Base-by-base conservation (phyloP, 1,140 invertebrate species). In the Lepidurus packardi region DNA sequence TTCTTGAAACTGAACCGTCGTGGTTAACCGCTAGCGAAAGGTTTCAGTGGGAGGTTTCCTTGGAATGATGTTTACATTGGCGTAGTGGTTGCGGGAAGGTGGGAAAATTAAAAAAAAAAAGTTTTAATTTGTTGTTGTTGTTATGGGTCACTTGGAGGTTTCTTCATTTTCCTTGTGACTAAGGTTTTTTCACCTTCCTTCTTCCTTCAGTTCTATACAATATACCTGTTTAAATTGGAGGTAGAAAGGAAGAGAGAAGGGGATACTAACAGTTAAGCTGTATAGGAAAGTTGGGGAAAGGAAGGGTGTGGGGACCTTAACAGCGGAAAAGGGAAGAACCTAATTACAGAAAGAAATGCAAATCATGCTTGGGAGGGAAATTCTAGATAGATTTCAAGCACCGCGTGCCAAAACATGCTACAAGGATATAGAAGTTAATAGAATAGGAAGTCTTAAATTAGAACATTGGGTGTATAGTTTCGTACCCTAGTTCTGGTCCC, bases 261-360 rank as follows among this genome's bases (percentile, higher is more conserved):
- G 21, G 53, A 65, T 13, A 2, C 21, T 65, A 21, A 65, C 53
- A 34, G 53, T n/a, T 10, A 21, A 65, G 53, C 16, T 21, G 6
- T 13, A 21, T 65, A 65, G 53, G 53, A 21, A 34, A 13, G 53
- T 21, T 21, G 4, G 7, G 16, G 53, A 21, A 65, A 21, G 53
- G 13, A 65, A 65, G 21, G 53, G 21, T 21, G 16, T 21, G 34
- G 1, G 34, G 34, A 65, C 53, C 21, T 7, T 65, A 16, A 7
- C 6, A 21, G 53, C 53, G 53, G 53, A 65, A 65, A 65, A 65
- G 53, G 53, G 53, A 65, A 21, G 53, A 65, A 65, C 21, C 53
- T 65, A 65, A 65, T 65, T 65, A 21, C 21, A 65, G 16, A 65
- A 65, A 65, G 13, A 9, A 65, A 7, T 65, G 53, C 53, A 65